These are phyloP conservation scores for Cyprinodon brontotheroides DNA, from an alignment of 2,113 vertebrate species.

Conservation along the genomic window DNA sequence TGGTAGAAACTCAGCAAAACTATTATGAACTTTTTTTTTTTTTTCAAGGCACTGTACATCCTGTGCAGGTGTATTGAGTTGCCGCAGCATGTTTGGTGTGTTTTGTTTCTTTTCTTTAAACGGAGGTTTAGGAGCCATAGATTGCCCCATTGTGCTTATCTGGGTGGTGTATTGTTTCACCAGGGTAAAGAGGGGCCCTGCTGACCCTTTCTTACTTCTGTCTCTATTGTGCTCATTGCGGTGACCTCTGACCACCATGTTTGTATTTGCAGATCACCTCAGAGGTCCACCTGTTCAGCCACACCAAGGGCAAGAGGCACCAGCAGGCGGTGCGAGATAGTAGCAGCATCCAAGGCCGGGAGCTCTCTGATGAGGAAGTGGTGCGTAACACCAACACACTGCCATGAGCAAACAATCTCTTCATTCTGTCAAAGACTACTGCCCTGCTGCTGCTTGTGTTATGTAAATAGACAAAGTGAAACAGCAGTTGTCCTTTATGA, in stretches of 20 bases:
- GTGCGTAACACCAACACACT: constrained; percentile 77
- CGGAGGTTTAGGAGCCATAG: constrained; percentile 15
- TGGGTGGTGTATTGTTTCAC: constrained; percentile 55
- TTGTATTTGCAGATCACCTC: constrained; percentile 91
- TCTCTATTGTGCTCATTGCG: constrained; percentile 58
- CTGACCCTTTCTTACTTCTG: constrained; percentile 59
- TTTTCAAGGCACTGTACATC: not conserved
- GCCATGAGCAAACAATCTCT: constrained; percentile 47
- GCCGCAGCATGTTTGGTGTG: not conserved
- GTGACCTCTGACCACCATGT: constrained; percentile 70
- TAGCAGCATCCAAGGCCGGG: constrained; percentile 97
- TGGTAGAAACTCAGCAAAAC: not conserved
- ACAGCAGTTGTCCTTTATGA: constrained; percentile 56
- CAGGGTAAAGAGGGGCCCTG: constrained; percentile 40
- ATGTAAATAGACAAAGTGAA: constrained; percentile 53
- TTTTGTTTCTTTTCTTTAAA: constrained; percentile 28
- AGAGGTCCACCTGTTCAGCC: constrained; percentile 98
- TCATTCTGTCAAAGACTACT: constrained; percentile 35
- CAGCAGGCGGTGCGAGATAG: constrained; percentile 96
- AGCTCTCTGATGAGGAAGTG: constrained; percentile 99
- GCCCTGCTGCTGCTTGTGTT: constrained; percentile 23
- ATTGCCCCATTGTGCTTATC: constrained; percentile 38
- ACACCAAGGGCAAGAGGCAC: constrained; percentile 95
- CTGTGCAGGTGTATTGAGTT: not conserved
- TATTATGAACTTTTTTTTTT: not conserved